phyloP scores from a whole-genome alignment of 2,888 invertebrate genomes.

The Apocheima hispidaria region DNA sequence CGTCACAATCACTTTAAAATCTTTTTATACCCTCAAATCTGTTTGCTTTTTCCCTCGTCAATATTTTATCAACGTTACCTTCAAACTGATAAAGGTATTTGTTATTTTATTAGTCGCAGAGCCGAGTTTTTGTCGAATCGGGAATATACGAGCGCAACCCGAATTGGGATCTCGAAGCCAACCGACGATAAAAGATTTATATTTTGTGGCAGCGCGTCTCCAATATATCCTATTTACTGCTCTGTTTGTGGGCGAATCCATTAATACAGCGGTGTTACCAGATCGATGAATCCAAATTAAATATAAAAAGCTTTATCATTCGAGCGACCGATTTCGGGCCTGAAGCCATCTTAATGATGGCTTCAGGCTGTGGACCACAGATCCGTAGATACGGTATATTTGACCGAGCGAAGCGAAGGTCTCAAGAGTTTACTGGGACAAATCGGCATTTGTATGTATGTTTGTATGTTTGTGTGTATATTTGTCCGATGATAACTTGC shows the following conservation, averaged over 20 bases:
- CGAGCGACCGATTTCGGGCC: constrained; percentile 5
- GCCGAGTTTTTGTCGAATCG: constrained; percentile 32
- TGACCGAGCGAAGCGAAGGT: too few species aligned
- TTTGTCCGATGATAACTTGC: too few species aligned
- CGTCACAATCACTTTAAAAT: constrained; percentile 12
- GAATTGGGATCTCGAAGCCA: constrained; percentile 34
- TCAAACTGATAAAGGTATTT: constrained; percentile 39
- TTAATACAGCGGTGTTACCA: constrained; percentile 49
- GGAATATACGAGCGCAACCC: constrained; percentile 33
- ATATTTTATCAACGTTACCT: constrained; percentile 33
- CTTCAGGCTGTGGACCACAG: not conserved
- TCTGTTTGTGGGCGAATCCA: constrained; percentile 48
- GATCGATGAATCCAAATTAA: constrained; percentile 54
- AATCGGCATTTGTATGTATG: too few species aligned
- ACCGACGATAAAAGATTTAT: constrained; percentile 43
- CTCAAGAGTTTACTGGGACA: too few species aligned
- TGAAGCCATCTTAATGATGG: too few species aligned
- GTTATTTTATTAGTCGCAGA: constrained; percentile 41
- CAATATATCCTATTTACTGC: constrained; percentile 45
- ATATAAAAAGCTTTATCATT: constrained; percentile 44
- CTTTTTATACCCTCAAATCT: constrained; percentile 1
- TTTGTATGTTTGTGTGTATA: too few species aligned
- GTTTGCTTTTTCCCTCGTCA: constrained; percentile 16
- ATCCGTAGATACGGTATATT: not conserved
- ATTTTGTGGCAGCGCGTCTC: constrained; percentile 40